Base-by-base conservation (phyloP, 2,113 vertebrate species). In the Chaetura pelagica region DNA sequence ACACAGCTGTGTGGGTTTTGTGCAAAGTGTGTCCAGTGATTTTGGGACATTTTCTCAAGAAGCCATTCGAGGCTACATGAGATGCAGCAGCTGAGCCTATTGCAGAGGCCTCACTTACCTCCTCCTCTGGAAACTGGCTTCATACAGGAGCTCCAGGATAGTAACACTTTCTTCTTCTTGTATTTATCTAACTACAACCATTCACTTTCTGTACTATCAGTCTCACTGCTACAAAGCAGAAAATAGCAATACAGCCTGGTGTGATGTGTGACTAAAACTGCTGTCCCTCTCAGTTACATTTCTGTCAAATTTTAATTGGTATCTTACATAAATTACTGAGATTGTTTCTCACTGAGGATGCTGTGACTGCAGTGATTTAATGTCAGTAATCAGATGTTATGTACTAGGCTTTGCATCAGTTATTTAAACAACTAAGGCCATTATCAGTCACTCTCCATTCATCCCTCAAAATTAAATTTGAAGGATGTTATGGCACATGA, bases 221-320 rank as follows among this genome's bases (percentile, higher is more conserved):
- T 40, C 34, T 81, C 61, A n/a, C 27, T 34, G 40, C 67, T 63
- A 16, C 57, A 64, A 75, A 96, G 75, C 59, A 89, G 59, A 67
- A 87, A 75, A 42, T 24, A 48, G 67, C 26, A 78, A 18, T 15
- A 24, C 67, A 71, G 55, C 8, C 32, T 3, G 59, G 58, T 52
- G 23, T 44, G 54, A 82, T 40, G 40, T 55, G 30, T 57, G 71
- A 49, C 29, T 64, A 67, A 90, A 49, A 83, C n/a, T 38, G 16
- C 63, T 91, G 48, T 54, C 38, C 42, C 55, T 69, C 48, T 57
- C 1, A 5, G 72, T 80, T 84, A 91, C 9, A 10, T 59, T 93
- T 89, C 68, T 90, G 61, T 93, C 62, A 89, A 91, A 90, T 90
- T 59, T 61, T 72, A 88, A 87, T 81, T 40, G 22, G 44, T 64